Evolutionary conservation across 1,140 invertebrate species (phyloP).

Genomic region (Augochlora pura): DNA sequence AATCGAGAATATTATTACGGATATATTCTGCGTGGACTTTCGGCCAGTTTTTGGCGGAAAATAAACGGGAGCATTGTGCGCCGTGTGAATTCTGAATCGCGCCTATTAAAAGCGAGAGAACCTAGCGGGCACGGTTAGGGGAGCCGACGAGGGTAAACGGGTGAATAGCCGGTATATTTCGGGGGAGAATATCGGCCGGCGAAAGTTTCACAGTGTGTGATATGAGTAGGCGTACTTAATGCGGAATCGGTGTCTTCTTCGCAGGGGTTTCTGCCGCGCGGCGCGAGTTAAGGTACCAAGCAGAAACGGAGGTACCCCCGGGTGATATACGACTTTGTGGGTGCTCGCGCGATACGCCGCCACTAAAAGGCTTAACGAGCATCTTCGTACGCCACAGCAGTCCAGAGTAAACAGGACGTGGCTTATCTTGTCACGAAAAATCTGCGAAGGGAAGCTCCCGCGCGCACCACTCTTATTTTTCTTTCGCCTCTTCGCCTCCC

Average conservation of each 20-base stretch:
- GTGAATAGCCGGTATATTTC: neutral
- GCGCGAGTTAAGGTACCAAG: slow-evolving; percentile 59
- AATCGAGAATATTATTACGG: too few relatives aligned
- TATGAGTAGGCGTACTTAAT: slow-evolving; percentile 58
- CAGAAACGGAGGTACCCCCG: slow-evolving; percentile 61
- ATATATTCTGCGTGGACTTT: too few relatives aligned
- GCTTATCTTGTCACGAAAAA: slow-evolving; percentile 80
- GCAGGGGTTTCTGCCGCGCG: slow-evolving; percentile 60
- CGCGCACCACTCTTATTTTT: slow-evolving; percentile 68
- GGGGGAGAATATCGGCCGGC: neutral
- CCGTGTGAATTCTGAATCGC: too few relatives aligned
- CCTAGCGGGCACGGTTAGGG: too few relatives aligned
- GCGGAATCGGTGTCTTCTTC: slow-evolving; percentile 66
- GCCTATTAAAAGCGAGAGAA: too few relatives aligned
- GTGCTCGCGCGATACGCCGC: slow-evolving; percentile 73
- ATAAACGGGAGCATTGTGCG: too few relatives aligned
- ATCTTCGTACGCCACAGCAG: slow-evolving; percentile 76
- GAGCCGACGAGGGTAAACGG: too few relatives aligned
- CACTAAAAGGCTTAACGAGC: slow-evolving; percentile 79
- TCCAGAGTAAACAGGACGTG: slow-evolving; percentile 78
- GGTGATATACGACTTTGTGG: slow-evolving; percentile 76
- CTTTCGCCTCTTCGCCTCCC: slow-evolving; percentile 29
- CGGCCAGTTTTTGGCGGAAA: too few relatives aligned
- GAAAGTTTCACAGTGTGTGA: slow-evolving; percentile 10
- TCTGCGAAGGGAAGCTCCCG: slow-evolving; percentile 71